Evolutionary conservation across 1,140 invertebrate species (phyloP).

Genomic region (Cotesia glomerata): DNA sequence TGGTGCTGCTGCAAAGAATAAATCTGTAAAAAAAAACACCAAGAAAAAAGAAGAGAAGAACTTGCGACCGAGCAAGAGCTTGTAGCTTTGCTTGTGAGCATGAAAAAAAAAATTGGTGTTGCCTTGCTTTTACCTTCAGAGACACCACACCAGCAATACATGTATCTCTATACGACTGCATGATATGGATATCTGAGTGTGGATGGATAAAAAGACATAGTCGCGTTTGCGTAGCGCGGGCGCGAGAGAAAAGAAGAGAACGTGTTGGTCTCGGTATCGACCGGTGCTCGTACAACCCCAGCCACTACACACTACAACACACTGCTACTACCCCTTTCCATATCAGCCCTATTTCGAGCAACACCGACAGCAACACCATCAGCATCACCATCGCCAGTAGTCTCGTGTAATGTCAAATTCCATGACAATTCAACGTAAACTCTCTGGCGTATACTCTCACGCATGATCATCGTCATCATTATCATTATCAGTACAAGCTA

Average conservation of each 20-base stretch:
- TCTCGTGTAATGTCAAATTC: too few relatives aligned
- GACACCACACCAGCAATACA: neutral
- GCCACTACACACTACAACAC: slow-evolving; percentile 3
- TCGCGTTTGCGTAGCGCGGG: neutral
- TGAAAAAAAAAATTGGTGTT: neutral
- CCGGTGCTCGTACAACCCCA: slow-evolving; percentile 9
- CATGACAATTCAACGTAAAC: too few relatives aligned
- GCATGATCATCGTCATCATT: neutral
- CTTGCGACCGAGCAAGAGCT: neutral
- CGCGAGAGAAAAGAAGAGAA: neutral
- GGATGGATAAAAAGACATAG: neutral
- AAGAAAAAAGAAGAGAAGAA: neutral
- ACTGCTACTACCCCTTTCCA: neutral
- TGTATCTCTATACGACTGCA: neutral
- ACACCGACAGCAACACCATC: neutral
- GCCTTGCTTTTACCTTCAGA: neutral
- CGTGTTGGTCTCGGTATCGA: slow-evolving; percentile 21
- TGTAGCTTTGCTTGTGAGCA: neutral
- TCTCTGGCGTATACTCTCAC: too few relatives aligned
- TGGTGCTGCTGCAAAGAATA: neutral
- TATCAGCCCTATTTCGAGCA: neutral
- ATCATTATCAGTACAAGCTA: too few relatives aligned
- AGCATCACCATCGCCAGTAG: neutral
- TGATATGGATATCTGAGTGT: neutral
- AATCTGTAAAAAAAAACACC: neutral